phyloP scores from a whole-genome alignment of 2,888 invertebrate genomes.

The Eupithecia inturbata region DNA sequence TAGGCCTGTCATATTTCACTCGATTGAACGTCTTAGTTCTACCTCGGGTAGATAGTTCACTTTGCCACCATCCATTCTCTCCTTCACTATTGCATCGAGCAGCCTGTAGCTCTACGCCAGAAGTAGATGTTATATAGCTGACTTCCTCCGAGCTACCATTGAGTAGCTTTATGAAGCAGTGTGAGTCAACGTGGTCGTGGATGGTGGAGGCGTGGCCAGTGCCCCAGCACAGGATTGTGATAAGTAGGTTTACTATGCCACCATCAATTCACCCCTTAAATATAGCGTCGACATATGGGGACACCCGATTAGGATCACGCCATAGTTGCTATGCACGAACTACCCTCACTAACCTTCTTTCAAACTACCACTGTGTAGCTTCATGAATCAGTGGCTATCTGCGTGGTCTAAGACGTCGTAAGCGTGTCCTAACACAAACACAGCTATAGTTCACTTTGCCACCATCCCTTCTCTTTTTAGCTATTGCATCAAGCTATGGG shows the following conservation, averaged over 20 bases:
- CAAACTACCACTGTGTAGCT: too few species aligned
- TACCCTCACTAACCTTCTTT: background rate
- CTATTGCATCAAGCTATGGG: too few species aligned
- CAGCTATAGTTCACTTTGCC: too few species aligned
- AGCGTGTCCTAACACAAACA: too few species aligned
- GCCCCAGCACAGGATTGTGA: constrained; percentile 99
- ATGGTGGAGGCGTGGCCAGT: constrained; percentile 97
- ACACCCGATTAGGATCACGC: background rate
- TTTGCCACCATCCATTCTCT: background rate
- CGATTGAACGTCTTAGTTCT: too few species aligned
- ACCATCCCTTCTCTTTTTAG: too few species aligned
- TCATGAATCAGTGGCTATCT: too few species aligned
- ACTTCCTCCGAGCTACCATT: constrained; percentile 93
- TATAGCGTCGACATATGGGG: background rate
- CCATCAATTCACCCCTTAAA: background rate
- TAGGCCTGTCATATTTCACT: too few species aligned
- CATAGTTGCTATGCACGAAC: background rate
- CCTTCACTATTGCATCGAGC: background rate
- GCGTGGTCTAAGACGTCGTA: too few species aligned
- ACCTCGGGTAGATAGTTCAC: too few species aligned
- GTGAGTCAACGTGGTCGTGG: constrained; percentile 97
- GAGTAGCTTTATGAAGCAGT: constrained; percentile 98
- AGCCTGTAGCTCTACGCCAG: too few species aligned
- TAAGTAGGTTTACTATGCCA: background rate
- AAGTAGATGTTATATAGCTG: constrained; percentile 48